Conservation (phyloP, 2,113 vertebrate genomes). For the Pseudorectes ferrugineus region DNA sequence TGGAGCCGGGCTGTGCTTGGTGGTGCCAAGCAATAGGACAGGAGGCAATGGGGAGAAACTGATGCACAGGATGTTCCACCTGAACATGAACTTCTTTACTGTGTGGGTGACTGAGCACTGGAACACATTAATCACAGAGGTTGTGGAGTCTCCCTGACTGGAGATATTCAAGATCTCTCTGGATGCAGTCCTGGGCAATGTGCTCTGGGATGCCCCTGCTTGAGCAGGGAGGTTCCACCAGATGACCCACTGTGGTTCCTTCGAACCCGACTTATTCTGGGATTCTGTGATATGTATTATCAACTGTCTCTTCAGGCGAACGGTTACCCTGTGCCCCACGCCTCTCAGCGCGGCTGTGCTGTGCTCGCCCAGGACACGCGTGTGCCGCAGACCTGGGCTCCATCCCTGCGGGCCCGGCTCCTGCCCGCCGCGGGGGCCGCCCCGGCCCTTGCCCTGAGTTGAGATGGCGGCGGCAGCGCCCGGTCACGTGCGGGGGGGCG, state of each 20-base stretch:
- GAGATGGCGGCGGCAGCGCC: neutral
- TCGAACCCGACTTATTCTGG: neutral
- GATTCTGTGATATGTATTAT: accelerated
- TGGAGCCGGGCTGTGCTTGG: too few relatives aligned
- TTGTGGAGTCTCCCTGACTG: too few relatives aligned
- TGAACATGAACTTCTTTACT: neutral
- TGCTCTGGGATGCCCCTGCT: accelerated
- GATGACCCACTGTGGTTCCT: neutral
- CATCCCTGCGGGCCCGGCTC: accelerated
- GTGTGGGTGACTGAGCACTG: too few relatives aligned
- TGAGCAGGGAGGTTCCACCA: too few relatives aligned
- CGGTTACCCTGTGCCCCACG: accelerated
- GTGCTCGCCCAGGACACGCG: accelerated
- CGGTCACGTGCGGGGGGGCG: neutral
- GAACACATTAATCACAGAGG: too few relatives aligned
- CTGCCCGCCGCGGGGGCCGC: accelerated
- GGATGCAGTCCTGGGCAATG: accelerated
- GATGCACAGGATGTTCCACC: neutral
- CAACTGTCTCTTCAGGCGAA: accelerated
- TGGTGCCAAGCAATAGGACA: neutral
- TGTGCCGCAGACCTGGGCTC: accelerated
- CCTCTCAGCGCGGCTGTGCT: neutral
- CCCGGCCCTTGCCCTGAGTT: neutral
- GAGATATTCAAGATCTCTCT: accelerated
- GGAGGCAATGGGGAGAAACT: accelerated